Evolutionary conservation across 2,888 invertebrate species (phyloP).

Genomic region (Cephonodes hylas): DNA sequence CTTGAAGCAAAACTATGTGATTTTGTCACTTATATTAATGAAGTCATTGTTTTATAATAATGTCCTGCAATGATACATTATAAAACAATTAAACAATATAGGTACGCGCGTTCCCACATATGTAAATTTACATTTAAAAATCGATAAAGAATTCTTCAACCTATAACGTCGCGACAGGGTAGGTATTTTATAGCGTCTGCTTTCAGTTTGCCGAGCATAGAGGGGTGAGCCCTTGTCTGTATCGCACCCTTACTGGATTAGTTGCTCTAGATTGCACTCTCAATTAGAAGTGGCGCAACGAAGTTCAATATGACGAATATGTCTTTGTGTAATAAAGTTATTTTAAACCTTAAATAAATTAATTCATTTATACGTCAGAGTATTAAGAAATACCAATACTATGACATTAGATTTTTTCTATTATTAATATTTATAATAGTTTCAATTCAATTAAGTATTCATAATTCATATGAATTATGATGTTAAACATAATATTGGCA

Average conservation of each 20-base stretch:
- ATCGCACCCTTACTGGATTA: constrained; percentile 40
- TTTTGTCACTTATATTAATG: too few species aligned
- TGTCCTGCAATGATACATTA: too few species aligned
- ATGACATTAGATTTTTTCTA: too few species aligned
- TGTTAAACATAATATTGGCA: too few species aligned
- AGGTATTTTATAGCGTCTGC: constrained; percentile 19
- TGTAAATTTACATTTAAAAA: constrained; percentile 39
- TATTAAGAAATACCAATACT: too few species aligned
- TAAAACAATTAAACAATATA: not conserved
- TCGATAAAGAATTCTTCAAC: constrained; percentile 32
- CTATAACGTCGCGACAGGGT: not conserved
- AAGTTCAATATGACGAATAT: not conserved
- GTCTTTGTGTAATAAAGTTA: too few species aligned
- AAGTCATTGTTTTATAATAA: too few species aligned
- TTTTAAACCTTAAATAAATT: not conserved
- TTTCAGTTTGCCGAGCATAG: constrained; percentile 6
- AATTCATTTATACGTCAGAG: too few species aligned
- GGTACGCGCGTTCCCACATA: constrained; percentile 12
- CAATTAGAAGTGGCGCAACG: constrained; percentile 32
- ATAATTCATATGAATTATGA: too few species aligned
- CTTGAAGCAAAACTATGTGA: too few species aligned
- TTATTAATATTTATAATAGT: too few species aligned
- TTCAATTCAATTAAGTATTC: too few species aligned
- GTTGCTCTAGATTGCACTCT: constrained; percentile 46
- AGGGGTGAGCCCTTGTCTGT: constrained; percentile 13